Evolutionary conservation across 2,113 vertebrate genomes (phyloP), one percentile per base, ranked within the genome.

Genomic region (Xenopus laevis): DNA sequence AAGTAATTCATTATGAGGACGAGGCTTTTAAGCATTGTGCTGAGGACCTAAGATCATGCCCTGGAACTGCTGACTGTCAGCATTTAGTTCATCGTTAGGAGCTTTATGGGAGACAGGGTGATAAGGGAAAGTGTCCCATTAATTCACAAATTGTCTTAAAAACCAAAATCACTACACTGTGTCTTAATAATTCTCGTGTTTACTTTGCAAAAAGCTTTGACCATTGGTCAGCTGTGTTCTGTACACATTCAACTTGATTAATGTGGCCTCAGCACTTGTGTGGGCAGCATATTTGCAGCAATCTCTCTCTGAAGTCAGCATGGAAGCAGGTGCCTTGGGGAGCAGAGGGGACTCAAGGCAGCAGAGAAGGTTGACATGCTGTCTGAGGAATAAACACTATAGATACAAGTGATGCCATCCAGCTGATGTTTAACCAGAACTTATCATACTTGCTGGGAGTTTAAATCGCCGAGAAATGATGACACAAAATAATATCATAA

Each of bases 61-160:
- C 64, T 80, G 68, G 68, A 84, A 78, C 40, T 81, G 78, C 57
- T 53, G 78, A 33, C 76, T 55, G 67, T 82, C 79, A 87, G 72
- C 78, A 78, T 74, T 87, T 83, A 78, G 23, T 46, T 70, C 44
- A 18, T 68, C 45, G 53, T 65, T 82, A 77, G 78, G 78, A 80
- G 73, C 72, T 73, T 58, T 66, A 30, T 67, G 60, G 74, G 60
- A 77, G 58, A 70, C 63, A 70, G 65, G 59, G 68, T 68, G 74
- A 77, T 77, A 81, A 83, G 71, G 82, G 53, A 81, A 82, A 84
- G 58, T 82, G 20, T 13, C 47, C 78, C 65, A 75, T 81, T 83
- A 81, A 86, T 82, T 84, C 78, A 74, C 78, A 46, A 83, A 86
- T 78, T 47, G 61, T 15, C 59, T 83, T 79, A 78, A 77, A 12